A percentile compares a stretch with the other conserved stretches of the same genome.
phyloP scores from a whole-genome alignment of 2,888 invertebrate genomes.

The Fragum whitleyi region DNA sequence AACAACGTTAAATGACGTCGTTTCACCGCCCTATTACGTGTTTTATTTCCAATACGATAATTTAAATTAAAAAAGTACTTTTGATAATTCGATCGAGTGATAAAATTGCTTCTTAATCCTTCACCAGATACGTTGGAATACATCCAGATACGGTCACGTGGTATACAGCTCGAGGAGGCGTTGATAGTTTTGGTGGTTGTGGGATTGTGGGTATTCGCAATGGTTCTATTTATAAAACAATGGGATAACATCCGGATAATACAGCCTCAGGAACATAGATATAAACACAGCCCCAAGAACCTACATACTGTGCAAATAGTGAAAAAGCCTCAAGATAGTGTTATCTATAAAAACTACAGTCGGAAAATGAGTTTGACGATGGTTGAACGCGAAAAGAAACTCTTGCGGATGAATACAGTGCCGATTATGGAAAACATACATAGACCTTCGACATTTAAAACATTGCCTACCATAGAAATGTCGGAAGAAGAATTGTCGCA shows the following conservation, averaged over 20 bases:
- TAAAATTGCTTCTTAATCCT: no score
- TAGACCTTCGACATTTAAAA: conserved; percentile 45
- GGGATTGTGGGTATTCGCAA: conserved; percentile 80
- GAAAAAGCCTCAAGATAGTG: conserved; percentile 83
- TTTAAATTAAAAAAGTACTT: no score
- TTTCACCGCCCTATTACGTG: no score
- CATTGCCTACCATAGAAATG: conserved; percentile 65
- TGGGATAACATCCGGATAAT: conserved; percentile 83
- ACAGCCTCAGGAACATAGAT: conserved; percentile 81
- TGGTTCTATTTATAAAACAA: conserved; percentile 82
- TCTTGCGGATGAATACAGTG: conserved; percentile 80
- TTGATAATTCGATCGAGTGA: no score
- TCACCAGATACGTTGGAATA: conserved; percentile 56
- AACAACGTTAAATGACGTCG: no score
- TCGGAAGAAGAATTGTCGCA: conserved; percentile 24
- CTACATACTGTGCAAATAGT: conserved; percentile 82
- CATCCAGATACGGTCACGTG: conserved; percentile 41
- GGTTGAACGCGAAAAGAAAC: conserved; percentile 75
- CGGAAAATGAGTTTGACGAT: conserved; percentile 81
- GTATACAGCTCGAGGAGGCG: conserved; percentile 76
- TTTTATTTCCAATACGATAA: no score
- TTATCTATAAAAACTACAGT: conserved; percentile 84
- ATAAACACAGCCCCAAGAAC: conserved; percentile 82
- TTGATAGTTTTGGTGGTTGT: conserved; percentile 76
- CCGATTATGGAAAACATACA: conserved; percentile 73